These are phyloP conservation scores for Drosophila saltans DNA, from an alignment of 1,140 invertebrate species.

Conservation along the genomic window DNA sequence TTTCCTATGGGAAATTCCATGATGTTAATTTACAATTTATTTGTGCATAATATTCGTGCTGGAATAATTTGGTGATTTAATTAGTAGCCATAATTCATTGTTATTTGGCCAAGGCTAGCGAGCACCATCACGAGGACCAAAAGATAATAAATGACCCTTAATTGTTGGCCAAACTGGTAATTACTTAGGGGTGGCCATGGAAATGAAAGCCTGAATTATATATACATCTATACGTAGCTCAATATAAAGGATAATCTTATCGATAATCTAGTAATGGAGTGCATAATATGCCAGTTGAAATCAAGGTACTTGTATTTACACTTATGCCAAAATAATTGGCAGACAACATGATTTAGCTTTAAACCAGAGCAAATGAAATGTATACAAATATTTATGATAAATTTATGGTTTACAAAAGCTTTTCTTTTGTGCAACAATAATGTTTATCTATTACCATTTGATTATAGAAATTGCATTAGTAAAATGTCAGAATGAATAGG, in stretches of 20 bases:
- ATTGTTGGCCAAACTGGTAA: slow-evolving; percentile 63
- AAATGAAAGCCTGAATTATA: slow-evolving; percentile 5
- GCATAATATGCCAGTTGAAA: slow-evolving; percentile 49
- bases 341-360: background rate
- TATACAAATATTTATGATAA: background rate
- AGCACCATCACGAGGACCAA: slow-evolving; percentile 3
- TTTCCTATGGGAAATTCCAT: slow-evolving; percentile 33
- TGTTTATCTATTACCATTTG: background rate
- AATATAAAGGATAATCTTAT: slow-evolving; percentile 48
- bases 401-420: background rate
- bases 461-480: background rate
- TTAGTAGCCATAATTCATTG: slow-evolving; percentile 77
- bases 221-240: background rate
- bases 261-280: slow-evolving; percentile 65
- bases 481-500: no score
- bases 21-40: slow-evolving; percentile 71
- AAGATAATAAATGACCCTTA: slow-evolving; percentile 77
- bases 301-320: background rate
- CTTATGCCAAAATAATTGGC: slow-evolving; percentile 4
- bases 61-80: slow-evolving; percentile 78
- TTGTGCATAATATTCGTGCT: slow-evolving; percentile 64
- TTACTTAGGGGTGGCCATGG: slow-evolving; percentile 39
- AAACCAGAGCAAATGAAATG: background rate
- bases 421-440: background rate
- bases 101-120: slow-evolving; percentile 51